Percentiles rank a stretch among this genome's conserved stretches.
These are phyloP conservation scores for Meganola albula DNA, from an alignment of 2,888 invertebrate species.

Conservation along the genomic window DNA sequence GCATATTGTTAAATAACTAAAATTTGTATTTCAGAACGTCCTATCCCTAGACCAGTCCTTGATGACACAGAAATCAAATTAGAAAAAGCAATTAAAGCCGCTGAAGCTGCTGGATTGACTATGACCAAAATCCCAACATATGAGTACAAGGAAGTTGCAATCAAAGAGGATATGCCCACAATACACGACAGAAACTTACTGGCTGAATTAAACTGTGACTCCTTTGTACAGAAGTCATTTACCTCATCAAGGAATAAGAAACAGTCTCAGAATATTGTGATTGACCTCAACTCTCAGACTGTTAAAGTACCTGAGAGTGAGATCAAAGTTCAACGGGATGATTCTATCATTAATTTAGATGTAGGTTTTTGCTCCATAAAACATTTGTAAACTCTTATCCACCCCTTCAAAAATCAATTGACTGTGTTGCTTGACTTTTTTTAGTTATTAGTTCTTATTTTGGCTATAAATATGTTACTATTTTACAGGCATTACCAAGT, in stretches of 20 bases:
- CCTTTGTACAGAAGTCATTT: slow-evolving; percentile 80
- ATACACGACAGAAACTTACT: slow-evolving; percentile 77
- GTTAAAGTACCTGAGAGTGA: slow-evolving; percentile 81
- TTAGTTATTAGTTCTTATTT: no score
- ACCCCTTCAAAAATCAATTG: no score
- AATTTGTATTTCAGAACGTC: slow-evolving; percentile 38
- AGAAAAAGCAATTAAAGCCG: slow-evolving; percentile 70
- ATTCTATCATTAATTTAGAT: slow-evolving; percentile 81
- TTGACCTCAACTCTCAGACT: slow-evolving; percentile 84
- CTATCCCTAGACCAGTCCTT: slow-evolving; percentile 34
- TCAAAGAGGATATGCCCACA: slow-evolving; percentile 72
- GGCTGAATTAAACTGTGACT: slow-evolving; percentile 84
- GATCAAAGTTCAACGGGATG: slow-evolving; percentile 65
- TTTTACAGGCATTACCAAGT: slow-evolving; percentile 81
- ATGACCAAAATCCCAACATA: slow-evolving; percentile 73
- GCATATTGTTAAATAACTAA: slow-evolving; percentile 9
- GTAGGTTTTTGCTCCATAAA: slow-evolving; percentile 58
- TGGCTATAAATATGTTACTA: no score
- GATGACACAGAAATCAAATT: slow-evolving; percentile 68
- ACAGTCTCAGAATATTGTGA: slow-evolving; percentile 82
- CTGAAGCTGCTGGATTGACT: slow-evolving; percentile 68
- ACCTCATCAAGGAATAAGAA: slow-evolving; percentile 79
- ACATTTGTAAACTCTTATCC: neutral
- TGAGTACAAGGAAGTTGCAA: slow-evolving; percentile 64
- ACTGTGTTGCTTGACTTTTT: no score